A percentile compares a stretch with the other conserved stretches of the same genome.
These are phyloP conservation scores for Trachops cirrhosus DNA, from an alignment of 2,797 vertebrate genomes.

Conservation along the genomic window DNA sequence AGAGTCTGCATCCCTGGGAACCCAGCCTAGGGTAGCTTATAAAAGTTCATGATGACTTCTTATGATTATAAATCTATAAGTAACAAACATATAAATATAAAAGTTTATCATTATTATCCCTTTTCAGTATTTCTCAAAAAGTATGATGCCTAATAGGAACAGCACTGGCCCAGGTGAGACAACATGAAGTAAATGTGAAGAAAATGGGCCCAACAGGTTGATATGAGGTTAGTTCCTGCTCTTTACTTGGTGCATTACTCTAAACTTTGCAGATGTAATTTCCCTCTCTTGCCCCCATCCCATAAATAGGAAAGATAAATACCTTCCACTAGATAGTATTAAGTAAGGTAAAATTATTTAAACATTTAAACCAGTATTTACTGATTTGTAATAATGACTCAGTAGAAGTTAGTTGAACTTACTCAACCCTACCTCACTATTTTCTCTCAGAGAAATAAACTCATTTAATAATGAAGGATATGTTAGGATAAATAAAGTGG, in stretches of 20 bases:
- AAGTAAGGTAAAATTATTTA: conserved; percentile 20
- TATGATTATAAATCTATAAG: not conserved
- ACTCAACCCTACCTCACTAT: not conserved
- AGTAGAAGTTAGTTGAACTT: not conserved
- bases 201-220: not conserved
- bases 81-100: not conserved
- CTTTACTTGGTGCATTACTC: not conserved
- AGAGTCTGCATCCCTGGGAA: not conserved
- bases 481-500: too few species aligned
- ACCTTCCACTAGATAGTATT: not conserved
- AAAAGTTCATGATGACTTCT: not conserved
- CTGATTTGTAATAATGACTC: not conserved
- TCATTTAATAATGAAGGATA: not conserved
- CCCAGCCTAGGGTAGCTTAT: not conserved
- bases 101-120: not conserved
- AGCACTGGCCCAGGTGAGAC: not conserved
- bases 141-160: not conserved
- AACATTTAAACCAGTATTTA: not conserved
- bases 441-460: not conserved
- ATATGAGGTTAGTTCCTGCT: not conserved
- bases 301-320: not conserved
- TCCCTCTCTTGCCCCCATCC: not conserved
- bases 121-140: not conserved
- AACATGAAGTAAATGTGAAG: not conserved
- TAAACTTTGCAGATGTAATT: not conserved